Base-by-base conservation (phyloP, 2,888 invertebrate species). In the Thymelicus sylvestris region DNA sequence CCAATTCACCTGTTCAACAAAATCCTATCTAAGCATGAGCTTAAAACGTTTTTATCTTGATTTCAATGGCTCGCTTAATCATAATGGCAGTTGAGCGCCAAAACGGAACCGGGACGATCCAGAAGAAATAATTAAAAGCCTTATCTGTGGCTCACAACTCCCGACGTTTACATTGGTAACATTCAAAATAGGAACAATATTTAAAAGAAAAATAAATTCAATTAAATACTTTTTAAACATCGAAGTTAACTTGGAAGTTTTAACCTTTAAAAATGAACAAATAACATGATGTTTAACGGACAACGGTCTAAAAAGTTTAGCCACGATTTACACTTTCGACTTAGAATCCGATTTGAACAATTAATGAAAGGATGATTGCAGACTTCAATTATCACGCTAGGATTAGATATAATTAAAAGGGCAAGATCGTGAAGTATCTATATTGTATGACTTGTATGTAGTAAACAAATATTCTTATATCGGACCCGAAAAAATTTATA, bases 51-150 rank as follows among this genome's bases (percentile, higher is more conserved):
- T 66, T 47, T 57, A 57, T 57, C 31, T 10, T 66, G 38, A 48
- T 38, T 47, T 38, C 47, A n/a, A 44, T 60, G 48, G 48, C 47
- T 47, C 59, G 38, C 13, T 66, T 48, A 7, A 38, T 39, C 6
- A 70, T 80, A 78, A 80, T 77, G 73, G 73, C 65, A 73, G 73
- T 70, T 55, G 67, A 66, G 50, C 73, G 59, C 73, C 71, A 73
- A 74, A 75, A 74, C 74, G 76, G 76, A 78, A 79, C 77, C 73
- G 74, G 75, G 76, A 78, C 78, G 74, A 76, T 74, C 65, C 74
- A 71, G 75, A 77, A 79, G 79, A 80, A 80, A 79, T 75, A 81
- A 80, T 79, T n/a, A n/a, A 77, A 76, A 73, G 74, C 77, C 79
- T 82, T 79, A 79, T 81, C 76, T 77, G 78, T 79, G 74, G 71